Evolutionary conservation across 2,888 invertebrate species (phyloP).

Genomic region (Ryuthela nishihirai): DNA sequence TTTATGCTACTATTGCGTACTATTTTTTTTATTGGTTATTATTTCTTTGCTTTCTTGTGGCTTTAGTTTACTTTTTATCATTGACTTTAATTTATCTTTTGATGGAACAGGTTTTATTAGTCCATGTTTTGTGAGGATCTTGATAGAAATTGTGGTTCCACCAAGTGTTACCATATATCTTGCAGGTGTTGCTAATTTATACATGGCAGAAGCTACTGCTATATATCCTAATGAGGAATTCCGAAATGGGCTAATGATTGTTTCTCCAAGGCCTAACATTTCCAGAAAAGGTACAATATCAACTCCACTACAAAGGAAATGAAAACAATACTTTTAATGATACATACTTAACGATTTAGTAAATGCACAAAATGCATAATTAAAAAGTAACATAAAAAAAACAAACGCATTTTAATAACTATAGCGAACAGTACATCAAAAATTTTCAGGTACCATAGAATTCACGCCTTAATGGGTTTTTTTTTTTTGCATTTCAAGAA

Average conservation of each 20-base stretch:
- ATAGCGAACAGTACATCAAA: too few relatives aligned
- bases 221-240: constrained; percentile 79
- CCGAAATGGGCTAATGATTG: constrained; percentile 67
- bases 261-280: constrained; percentile 71
- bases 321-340: too few relatives aligned
- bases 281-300: constrained; percentile 79
- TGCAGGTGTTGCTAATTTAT: constrained; percentile 86
- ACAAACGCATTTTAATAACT: too few relatives aligned
- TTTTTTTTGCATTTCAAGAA: too few relatives aligned
- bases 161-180: constrained; percentile 78
- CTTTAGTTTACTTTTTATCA: constrained; percentile 26
- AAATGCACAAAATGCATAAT: too few relatives aligned
- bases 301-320: constrained; percentile 79
- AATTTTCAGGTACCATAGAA: too few relatives aligned
- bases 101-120: constrained; percentile 38
- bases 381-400: too few relatives aligned
- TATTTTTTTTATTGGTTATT: too few relatives aligned
- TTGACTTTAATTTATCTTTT: constrained; percentile 33
- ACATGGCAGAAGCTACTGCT: constrained; percentile 85
- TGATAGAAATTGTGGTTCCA: constrained; percentile 36
- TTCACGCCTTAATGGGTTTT: too few relatives aligned
- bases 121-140: constrained; percentile 31
- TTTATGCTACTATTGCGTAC: too few relatives aligned
- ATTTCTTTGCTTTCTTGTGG: too few relatives aligned
- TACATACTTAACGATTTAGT: too few relatives aligned